A percentile compares a stretch with the other conserved stretches of the same genome.
Evolutionary conservation across 2,888 invertebrate genomes (phyloP).

Genomic region (Nomada ferruginata): DNA sequence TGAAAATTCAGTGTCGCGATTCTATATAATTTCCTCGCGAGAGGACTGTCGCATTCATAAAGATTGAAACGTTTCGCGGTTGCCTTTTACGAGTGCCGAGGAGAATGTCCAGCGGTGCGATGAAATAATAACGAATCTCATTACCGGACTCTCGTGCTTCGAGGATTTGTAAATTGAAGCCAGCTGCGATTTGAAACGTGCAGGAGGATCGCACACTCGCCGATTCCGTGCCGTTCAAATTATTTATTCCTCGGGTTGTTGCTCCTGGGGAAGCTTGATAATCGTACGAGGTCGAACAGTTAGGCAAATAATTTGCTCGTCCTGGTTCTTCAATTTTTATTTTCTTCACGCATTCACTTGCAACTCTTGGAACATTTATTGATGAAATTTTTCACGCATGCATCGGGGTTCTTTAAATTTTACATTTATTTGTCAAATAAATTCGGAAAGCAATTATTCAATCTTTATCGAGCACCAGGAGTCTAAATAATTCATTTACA

Average conservation of each 20-base stretch:
- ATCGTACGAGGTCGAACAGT: constrained; percentile 11
- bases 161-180: constrained; percentile 1
- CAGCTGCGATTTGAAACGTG: background rate
- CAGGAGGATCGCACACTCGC: background rate
- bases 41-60: background rate
- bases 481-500: too few species aligned
- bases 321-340: background rate
- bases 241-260: too few species aligned
- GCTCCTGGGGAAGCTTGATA: background rate
- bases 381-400: too few species aligned
- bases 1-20: constrained; percentile 43
- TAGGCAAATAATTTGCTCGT: constrained; percentile 8
- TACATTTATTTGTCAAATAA: too few species aligned
- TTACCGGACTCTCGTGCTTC: background rate
- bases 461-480: too few species aligned
- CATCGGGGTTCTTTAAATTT: too few species aligned
- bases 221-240: background rate
- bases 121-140: constrained; percentile 16
- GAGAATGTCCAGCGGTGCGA: background rate
- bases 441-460: too few species aligned
- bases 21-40: constrained; percentile 28
- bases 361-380: too few species aligned
- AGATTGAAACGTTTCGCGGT: background rate
- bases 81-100: background rate
- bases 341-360: too few species aligned